Evolutionary conservation across 2,888 invertebrate genomes (phyloP).

Genomic region (Plebejus melissa): DNA sequence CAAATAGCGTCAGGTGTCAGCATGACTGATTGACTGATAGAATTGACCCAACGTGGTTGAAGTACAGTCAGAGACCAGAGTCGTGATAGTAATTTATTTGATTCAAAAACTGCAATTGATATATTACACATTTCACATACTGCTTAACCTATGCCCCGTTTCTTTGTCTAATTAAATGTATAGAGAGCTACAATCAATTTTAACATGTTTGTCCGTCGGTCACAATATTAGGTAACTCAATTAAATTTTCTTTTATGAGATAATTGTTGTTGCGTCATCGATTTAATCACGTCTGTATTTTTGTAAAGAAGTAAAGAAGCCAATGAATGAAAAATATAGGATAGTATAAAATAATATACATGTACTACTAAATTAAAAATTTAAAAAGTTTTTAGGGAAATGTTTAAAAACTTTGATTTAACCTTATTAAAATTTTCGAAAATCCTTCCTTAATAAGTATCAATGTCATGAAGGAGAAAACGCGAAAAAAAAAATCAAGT

Average conservation of each 20-base stretch:
- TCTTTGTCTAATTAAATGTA: conserved; percentile 27
- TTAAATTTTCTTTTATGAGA: background rate
- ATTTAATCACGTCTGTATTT: background rate
- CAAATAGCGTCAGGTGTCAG: background rate
- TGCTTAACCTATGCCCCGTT: conserved; percentile 23
- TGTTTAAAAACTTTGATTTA: too few relatives aligned
- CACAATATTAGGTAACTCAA: conserved; percentile 21
- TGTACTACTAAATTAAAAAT: too few relatives aligned
- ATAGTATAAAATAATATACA: too few relatives aligned
- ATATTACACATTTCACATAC: conserved; percentile 24
- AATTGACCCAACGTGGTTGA: background rate
- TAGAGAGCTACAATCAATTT: conserved; percentile 22
- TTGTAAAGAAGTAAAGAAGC: too few relatives aligned
- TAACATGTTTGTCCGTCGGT: background rate
- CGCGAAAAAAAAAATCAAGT: too few relatives aligned
- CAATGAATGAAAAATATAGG: too few relatives aligned
- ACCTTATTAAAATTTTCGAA: too few relatives aligned
- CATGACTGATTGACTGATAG: conserved; percentile 19
- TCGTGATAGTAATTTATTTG: conserved; percentile 18
- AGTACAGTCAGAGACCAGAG: conserved; percentile 4
- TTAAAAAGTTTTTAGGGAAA: too few relatives aligned
- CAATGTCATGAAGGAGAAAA: too few relatives aligned
- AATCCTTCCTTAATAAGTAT: too few relatives aligned
- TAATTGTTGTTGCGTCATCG: background rate
- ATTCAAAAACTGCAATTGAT: conserved; percentile 28